Conservation (phyloP, 2,888 invertebrate species). For the Caenorhabditis japonica region DNA sequence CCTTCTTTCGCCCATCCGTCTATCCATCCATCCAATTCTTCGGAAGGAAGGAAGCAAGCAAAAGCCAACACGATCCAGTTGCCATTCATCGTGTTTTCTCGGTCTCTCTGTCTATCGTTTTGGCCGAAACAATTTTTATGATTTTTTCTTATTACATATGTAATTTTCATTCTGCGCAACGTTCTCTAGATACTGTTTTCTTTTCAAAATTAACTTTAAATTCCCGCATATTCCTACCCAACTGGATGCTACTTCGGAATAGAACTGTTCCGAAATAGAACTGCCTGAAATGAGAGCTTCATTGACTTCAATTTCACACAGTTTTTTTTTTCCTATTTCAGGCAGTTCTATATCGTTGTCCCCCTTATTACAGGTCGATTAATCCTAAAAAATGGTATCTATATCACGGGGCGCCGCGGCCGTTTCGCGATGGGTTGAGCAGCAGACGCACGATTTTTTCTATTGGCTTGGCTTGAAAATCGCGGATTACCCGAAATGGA, state of each 20-base stretch:
- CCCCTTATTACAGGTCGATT: conserved; percentile 20
- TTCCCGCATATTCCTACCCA: neutral
- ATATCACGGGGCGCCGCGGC: conserved; percentile 27
- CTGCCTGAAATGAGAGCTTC: too few species aligned
- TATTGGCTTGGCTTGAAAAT: conserved; percentile 69
- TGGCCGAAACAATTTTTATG: neutral
- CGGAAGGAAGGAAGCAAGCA: too few species aligned
- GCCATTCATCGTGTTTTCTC: neutral
- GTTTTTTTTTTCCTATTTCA: neutral
- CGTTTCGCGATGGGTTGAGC: conserved; percentile 57
- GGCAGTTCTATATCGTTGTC: too few species aligned
- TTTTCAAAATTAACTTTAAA: neutral
- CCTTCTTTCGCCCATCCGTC: neutral
- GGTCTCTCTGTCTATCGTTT: neutral
- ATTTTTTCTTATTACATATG: neutral
- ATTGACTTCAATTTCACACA: neutral
- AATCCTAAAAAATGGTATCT: conserved; percentile 23
- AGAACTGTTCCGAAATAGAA: too few species aligned
- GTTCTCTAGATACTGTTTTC: too few species aligned
- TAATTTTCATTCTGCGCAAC: too few species aligned
- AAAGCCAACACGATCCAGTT: neutral
- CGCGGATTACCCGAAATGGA: conserved; percentile 65
- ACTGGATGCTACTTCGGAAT: too few species aligned
- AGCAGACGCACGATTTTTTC: conserved; percentile 67
- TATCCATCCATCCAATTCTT: too few species aligned